Conservation (phyloP, 2,113 vertebrate genomes). For the Antennarius striatus region DNA sequence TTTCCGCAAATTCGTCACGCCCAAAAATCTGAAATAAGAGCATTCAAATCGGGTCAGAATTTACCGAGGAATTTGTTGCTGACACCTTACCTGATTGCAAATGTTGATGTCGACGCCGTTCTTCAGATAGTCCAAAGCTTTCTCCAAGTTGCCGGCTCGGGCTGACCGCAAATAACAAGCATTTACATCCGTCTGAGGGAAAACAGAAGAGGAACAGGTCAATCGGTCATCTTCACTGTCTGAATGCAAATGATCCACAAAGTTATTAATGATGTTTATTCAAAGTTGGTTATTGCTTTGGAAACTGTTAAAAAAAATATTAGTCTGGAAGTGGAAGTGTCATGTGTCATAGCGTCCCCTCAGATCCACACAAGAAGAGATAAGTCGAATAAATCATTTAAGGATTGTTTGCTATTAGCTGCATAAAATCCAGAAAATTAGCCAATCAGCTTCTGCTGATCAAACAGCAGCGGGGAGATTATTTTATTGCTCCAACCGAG, state of each 20-base stretch:
- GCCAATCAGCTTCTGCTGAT: too few relatives aligned
- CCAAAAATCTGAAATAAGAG: too few relatives aligned
- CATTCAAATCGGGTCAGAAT: too few relatives aligned
- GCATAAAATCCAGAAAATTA: background rate
- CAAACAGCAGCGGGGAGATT: too few relatives aligned
- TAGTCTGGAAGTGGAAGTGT: too few relatives aligned
- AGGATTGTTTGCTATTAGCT: constrained; percentile 16
- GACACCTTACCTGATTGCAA: constrained; percentile 90
- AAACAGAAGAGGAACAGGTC: background rate
- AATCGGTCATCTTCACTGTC: background rate
- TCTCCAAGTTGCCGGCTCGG: constrained; percentile 94
- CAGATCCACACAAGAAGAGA: constrained; percentile 28
- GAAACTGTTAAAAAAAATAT: background rate
- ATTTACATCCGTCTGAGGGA: constrained; percentile 91
- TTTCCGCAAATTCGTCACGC: too few relatives aligned
- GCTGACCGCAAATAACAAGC: constrained; percentile 96
- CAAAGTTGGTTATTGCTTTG: background rate
- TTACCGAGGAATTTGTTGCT: too few relatives aligned
- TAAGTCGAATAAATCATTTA: constrained; percentile 32
- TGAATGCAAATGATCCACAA: background rate
- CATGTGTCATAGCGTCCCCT: constrained; percentile 6
- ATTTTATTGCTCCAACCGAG: too few relatives aligned
- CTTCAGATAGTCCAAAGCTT: constrained; percentile 97
- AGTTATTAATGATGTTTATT: background rate
- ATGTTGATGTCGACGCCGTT: constrained; percentile 98